These are phyloP conservation scores for Blennius ocellaris DNA, from an alignment of 2,113 vertebrate genomes.

Conservation along the genomic window DNA sequence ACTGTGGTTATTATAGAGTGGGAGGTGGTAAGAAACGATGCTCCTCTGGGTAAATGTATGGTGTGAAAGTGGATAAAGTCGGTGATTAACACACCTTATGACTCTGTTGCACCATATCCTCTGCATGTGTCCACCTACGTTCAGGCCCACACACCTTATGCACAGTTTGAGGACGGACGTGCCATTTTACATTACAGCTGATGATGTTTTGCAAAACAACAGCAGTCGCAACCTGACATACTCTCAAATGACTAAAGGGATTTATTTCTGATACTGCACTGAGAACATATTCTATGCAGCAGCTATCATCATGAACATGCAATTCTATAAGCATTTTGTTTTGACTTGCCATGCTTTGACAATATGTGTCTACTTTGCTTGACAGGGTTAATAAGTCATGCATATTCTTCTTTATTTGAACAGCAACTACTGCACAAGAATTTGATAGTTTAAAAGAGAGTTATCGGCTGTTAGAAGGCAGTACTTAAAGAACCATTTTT, in stretches of 20 bases:
- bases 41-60: slow-evolving; percentile 61
- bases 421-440: neutral
- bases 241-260: neutral
- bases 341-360: slow-evolving; percentile 1
- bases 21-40: slow-evolving; percentile 57
- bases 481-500: neutral
- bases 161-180: neutral
- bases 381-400: neutral
- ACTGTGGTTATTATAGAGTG: slow-evolving; percentile 63
- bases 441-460: neutral
- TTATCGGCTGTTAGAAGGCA: neutral
- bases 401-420: neutral
- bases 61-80: slow-evolving; percentile 45
- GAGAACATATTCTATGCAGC: neutral
- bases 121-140: slow-evolving; percentile 16
- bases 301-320: neutral
- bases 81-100: slow-evolving; percentile 50
- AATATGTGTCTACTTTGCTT: slow-evolving; percentile 10
- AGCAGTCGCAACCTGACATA: neutral
- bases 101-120: slow-evolving; percentile 9
- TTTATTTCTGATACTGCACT: neutral
- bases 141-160: neutral
- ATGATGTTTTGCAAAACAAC: neutral
- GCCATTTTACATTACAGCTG: neutral
- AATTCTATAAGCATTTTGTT: neutral